Evolutionary conservation across 2,113 vertebrate genomes (phyloP).

Genomic region (Oncorhynchus nerka): DNA sequence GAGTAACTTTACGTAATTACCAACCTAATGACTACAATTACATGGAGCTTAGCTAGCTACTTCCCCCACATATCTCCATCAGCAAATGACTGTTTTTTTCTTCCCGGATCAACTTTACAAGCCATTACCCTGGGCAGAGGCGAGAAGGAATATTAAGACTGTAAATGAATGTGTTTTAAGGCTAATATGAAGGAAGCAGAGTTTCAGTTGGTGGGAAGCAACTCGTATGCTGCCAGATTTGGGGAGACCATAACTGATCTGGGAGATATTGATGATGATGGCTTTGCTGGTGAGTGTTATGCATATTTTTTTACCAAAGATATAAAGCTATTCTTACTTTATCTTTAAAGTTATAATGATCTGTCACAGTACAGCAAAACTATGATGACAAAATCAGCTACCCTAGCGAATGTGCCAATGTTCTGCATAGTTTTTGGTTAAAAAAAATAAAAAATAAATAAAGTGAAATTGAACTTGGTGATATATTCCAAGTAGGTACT

Average conservation of each 20-base stretch:
- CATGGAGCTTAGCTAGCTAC: not conserved
- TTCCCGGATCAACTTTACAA: not conserved
- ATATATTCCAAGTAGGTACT: no score
- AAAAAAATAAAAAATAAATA: not conserved
- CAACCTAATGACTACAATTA: conserved; percentile 14
- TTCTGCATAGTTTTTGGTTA: not conserved
- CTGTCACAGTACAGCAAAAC: not conserved
- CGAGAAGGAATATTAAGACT: not conserved
- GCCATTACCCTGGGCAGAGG: not conserved
- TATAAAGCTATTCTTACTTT: not conserved
- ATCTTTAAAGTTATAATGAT: not conserved
- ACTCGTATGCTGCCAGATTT: conserved; percentile 87
- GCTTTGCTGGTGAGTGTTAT: conserved; percentile 82
- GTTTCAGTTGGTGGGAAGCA: conserved; percentile 78
- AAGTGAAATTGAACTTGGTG: no score
- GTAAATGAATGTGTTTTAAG: conserved; percentile 46
- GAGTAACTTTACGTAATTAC: conserved; percentile 12
- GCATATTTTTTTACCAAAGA: not conserved
- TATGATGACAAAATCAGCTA: not conserved
- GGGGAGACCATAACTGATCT: conserved; percentile 88
- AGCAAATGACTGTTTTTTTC: no score
- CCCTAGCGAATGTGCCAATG: not conserved
- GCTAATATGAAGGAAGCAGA: conserved; percentile 80
- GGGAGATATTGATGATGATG: conserved; percentile 94
- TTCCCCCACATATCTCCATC: not conserved